Evolutionary conservation across 2,113 vertebrate species (phyloP), one percentile per base, ranked within the genome.

Genomic region (Cichladusa arquata): DNA sequence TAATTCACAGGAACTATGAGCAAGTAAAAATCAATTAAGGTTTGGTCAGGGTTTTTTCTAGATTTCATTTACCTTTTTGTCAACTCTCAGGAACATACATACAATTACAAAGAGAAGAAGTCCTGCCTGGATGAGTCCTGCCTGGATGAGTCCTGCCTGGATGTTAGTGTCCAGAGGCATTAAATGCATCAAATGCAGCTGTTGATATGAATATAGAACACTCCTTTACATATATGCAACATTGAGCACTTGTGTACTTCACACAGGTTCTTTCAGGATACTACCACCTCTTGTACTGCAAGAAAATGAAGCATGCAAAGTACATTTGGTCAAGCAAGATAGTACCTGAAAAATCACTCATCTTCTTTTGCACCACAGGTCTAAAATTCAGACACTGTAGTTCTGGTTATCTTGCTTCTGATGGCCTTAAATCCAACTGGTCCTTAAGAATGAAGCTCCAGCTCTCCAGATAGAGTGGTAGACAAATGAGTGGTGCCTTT

Each of bases 51-150:
- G 29, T 26, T 47, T 64, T 53, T 40, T 8, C 28, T 92, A 97
- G 88, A 97, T 33, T 97, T 87, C 44, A 80, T 97, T 81, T 96
- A 94, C 31, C 29, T 96, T 71, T 97, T 95, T 97, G 93, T 92
- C 66, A 74, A 86, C 20, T 60, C 80, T 78, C 95, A 96, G 81
- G 92, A 97, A 50, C 93, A 93, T 51, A 84, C 72, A 56, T 90
- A 91, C 28, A 96, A 90, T 87, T 95, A 78, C 51, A 95, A 70
- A 69, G 13, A 84, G 92, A 88, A 24, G 54, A 74, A 19, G 38
- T 96, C 65, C 47, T 93, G 64, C 84, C 97, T 34, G 92, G 92
- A 65, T 96, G 84, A n/a, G n/a, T n/a, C n/a, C n/a, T n/a, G n/a
- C n/a, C n/a, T n/a, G n/a, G n/a, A n/a, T n/a, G n/a, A 19, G 38